phyloP scores from a whole-genome alignment of 1,140 invertebrate genomes.

The Macrotrachela quadricornifera region DNA sequence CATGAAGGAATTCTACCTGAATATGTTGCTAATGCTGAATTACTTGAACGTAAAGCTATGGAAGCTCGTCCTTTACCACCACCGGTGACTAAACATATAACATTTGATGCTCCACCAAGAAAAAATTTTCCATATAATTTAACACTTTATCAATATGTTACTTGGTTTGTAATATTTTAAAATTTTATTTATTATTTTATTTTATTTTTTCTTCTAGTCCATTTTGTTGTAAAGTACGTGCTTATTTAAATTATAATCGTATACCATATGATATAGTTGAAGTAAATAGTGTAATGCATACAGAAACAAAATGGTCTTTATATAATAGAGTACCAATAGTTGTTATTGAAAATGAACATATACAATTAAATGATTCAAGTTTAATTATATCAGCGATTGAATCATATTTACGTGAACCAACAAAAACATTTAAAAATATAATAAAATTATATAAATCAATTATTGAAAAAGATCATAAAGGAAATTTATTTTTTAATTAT shows the following conservation, averaged over 20 bases:
- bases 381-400: slow-evolving; percentile 71
- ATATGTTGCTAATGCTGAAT: too few species aligned
- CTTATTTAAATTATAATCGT: slow-evolving; percentile 75
- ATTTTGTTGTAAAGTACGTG: slow-evolving; percentile 87
- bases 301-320: slow-evolving; percentile 71
- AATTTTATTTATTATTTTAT: too few species aligned
- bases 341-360: slow-evolving; percentile 10
- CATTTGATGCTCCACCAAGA: too few species aligned
- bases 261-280: slow-evolving; percentile 86
- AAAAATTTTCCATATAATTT: too few species aligned
- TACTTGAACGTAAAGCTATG: too few species aligned
- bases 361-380: slow-evolving; percentile 74
- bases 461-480: slow-evolving; percentile 16
- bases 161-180: neutral
- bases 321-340: slow-evolving; percentile 83
- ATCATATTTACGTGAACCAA: slow-evolving; percentile 46
- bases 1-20: too few species aligned
- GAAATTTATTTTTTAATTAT: too few species aligned
- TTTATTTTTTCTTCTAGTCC: neutral
- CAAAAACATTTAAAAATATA: slow-evolving; percentile 43
- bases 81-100: too few species aligned
- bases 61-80: too few species aligned
- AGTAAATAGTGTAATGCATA: slow-evolving; percentile 72
- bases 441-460: slow-evolving; percentile 56
- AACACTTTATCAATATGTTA: slow-evolving; percentile 7